Conservation (phyloP, 1,140 invertebrate species). For the Andricus grossulariae region DNA sequence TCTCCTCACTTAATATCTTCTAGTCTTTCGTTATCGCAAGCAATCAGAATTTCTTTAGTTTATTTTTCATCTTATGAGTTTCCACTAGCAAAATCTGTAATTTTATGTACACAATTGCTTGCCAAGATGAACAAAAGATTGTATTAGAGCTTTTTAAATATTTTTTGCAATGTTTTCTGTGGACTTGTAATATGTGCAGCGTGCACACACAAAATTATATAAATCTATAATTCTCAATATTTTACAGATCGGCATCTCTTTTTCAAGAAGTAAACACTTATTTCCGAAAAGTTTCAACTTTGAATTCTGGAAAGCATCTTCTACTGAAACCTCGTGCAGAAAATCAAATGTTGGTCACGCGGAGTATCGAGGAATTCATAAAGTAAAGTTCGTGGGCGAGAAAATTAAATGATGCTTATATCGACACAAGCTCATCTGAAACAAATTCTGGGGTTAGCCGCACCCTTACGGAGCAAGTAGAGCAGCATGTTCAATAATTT, state of each 20-base stretch:
- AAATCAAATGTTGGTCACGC: constrained; percentile 17
- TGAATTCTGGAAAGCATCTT: not conserved
- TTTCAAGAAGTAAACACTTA: not conserved
- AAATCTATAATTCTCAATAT: too few relatives aligned
- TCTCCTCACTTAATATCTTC: too few relatives aligned
- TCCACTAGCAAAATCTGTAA: too few relatives aligned
- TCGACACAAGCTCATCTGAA: constrained; percentile 12
- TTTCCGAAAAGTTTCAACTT: not conserved
- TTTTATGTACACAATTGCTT: too few relatives aligned
- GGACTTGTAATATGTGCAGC: too few relatives aligned
- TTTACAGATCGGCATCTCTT: not conserved
- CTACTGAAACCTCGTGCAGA: not conserved
- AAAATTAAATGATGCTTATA: constrained; percentile 22
- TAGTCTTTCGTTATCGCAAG: too few relatives aligned
- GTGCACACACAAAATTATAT: too few relatives aligned
- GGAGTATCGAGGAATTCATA: constrained; percentile 9
- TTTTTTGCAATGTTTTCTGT: too few relatives aligned
- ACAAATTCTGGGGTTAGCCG: constrained; percentile 26
- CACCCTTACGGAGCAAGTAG: constrained; percentile 27
- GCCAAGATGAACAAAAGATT: too few relatives aligned
- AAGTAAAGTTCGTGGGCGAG: constrained; percentile 13
- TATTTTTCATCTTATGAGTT: too few relatives aligned
- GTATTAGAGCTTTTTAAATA: too few relatives aligned
- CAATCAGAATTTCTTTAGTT: too few relatives aligned
- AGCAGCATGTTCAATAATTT: constrained; percentile 24